phyloP scores from a whole-genome alignment of 2,888 invertebrate species.

The Baronia brevicornis region DNA sequence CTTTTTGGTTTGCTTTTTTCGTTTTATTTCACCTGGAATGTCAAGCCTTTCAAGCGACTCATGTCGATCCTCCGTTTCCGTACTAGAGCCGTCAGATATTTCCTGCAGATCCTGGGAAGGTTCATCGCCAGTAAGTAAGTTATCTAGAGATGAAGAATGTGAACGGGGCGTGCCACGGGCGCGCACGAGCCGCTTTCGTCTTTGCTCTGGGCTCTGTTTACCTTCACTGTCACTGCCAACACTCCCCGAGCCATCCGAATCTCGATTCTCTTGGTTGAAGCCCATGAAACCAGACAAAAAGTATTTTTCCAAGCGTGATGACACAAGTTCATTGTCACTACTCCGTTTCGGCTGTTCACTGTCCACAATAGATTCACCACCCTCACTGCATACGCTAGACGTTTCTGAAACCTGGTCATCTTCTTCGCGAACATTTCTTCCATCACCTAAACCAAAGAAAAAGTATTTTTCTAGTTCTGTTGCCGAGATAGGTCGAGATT shows the following conservation, averaged over 20 bases:
- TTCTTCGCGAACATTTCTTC: conserved; percentile 70
- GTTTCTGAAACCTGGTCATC: conserved; percentile 86
- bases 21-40: conserved; percentile 87
- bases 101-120: conserved; percentile 71
- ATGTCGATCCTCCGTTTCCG: conserved; percentile 81
- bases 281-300: conserved; percentile 91
- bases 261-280: conserved; percentile 83
- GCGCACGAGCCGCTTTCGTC: conserved; percentile 86
- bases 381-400: conserved; percentile 90
- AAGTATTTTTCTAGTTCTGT: conserved; percentile 94
- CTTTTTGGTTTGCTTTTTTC: conserved; percentile 87
- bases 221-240: conserved; percentile 95
- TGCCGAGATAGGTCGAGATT: conserved; percentile 82
- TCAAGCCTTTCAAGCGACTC: conserved; percentile 82
- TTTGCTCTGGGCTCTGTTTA: conserved; percentile 89
- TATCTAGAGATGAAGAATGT: conserved; percentile 88
- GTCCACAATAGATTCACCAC: conserved; percentile 82
- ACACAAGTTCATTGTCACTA: conserved; percentile 83
- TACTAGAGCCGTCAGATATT: conserved; percentile 84
- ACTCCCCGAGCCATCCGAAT: conserved; percentile 89
- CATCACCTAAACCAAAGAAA: conserved; percentile 89
- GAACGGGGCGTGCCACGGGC: conserved; percentile 89
- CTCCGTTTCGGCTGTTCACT: conserved; percentile 72
- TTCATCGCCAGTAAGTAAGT: conserved; percentile 80
- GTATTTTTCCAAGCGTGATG: conserved; percentile 91